Conservation (phyloP, 2,113 vertebrate species). For the Puffinus mauretanicus region DNA sequence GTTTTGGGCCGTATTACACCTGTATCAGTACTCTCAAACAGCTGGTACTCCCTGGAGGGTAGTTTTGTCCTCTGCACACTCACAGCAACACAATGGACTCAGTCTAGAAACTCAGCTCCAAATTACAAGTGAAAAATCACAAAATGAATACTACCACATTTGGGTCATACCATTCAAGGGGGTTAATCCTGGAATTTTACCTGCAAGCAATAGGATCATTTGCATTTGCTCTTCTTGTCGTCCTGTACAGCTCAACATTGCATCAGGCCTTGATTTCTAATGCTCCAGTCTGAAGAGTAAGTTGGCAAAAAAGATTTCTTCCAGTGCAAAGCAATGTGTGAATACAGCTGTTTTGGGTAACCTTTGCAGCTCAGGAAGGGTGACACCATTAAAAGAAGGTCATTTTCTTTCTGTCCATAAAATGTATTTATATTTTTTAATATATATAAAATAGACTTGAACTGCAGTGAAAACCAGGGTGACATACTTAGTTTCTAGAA, state of each 20-base stretch:
- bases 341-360: background rate
- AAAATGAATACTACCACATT: background rate
- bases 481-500: background rate
- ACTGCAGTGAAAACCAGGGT: background rate
- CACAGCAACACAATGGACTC: background rate
- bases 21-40: background rate
- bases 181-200: background rate
- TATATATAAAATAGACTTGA: background rate
- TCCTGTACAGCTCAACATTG: background rate
- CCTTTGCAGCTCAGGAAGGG: background rate
- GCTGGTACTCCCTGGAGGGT: background rate
- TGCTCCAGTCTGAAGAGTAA: background rate
- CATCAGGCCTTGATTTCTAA: background rate
- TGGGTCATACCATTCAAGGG: background rate
- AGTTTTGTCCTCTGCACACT: background rate
- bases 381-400: background rate
- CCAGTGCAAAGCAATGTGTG: background rate
- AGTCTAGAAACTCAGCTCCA: background rate
- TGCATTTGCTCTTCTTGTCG: background rate
- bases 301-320: background rate
- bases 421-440: background rate
- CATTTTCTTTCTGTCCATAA: background rate
- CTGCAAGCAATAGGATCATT: background rate
- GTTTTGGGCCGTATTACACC: background rate
- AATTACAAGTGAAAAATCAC: background rate